These are phyloP conservation scores for Chlorodrepanis virens DNA, from an alignment of 2,113 vertebrate species.

Conservation along the genomic window DNA sequence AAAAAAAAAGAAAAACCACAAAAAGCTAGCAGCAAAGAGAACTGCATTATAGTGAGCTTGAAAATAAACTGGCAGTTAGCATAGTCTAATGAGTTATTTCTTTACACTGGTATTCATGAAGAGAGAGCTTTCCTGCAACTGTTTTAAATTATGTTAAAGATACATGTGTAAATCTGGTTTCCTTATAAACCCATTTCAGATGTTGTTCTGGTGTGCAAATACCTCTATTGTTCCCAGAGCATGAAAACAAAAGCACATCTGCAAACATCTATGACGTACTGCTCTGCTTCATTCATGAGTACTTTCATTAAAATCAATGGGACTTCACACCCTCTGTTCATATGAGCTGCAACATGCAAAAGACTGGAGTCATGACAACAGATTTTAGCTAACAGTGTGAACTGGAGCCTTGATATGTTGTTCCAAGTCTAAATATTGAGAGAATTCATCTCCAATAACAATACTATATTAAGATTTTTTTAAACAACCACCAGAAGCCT, in stretches of 20 bases:
- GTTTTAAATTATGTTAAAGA: not conserved
- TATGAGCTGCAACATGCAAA: not conserved
- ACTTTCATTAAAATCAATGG: slow-evolving; percentile 14
- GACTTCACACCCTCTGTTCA: not conserved
- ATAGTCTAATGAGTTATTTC: not conserved
- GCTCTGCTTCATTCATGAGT: slow-evolving; percentile 25
- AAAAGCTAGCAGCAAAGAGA: not conserved
- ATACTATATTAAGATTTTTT: not conserved
- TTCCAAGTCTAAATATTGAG: not conserved
- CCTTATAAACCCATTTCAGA: not conserved
- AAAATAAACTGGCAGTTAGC: not conserved
- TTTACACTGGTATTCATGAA: not conserved
- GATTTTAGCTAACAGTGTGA: not conserved
- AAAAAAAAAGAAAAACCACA: not conserved
- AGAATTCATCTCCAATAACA: not conserved
- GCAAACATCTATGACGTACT: not conserved
- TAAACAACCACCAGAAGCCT: not conserved
- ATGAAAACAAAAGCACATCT: not conserved
- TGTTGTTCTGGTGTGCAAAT: not conserved
- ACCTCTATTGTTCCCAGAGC: not conserved
- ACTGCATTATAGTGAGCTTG: not conserved
- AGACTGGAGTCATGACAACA: not conserved
- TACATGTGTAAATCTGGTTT: not conserved
- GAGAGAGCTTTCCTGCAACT: not conserved
- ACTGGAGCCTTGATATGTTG: not conserved